Base-by-base conservation (phyloP, 2,113 vertebrate genomes). In the Hypomesus transpacificus region DNA sequence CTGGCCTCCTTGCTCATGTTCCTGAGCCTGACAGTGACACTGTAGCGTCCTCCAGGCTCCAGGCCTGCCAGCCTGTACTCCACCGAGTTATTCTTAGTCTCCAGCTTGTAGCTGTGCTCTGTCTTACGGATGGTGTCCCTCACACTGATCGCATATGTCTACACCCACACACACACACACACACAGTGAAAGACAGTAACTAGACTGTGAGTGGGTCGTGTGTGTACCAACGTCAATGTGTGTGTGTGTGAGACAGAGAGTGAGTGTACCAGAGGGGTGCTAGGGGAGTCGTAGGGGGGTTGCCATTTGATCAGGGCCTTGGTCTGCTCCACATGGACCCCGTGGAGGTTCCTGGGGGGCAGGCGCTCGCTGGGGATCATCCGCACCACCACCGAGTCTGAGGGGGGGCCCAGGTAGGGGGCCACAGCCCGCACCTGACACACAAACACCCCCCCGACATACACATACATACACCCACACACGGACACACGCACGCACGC, bases 1-100 rank as follows among this genome's bases (percentile, higher is more conserved):
- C 91, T 95, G 87, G 94, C 89, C 65, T 99, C 96, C 79, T 98
- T 98, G 93, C 94, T 98, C 96, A 98, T 98, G 85, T 99, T 99
- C 67, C 93, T 92, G 70, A 99, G 94, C 1, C 97, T 95, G 61
- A 98, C 92, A 0, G 93, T 86, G 71, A 98, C 61, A 1, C 94
- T 95, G 88, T 98, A 99, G 18, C 93, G 94, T 21, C 96, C 96
- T 3, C 94, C 96, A 0, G 96, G 94, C 66, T 99, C 96, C 78
- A 99, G 86, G 28, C 90, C 93, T 63, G 80, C 93, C 4, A 98
- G 90, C 50, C 81, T 85, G 75, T 94, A 98, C 69, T 99, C 96
- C 84, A 98, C 92, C 0, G 96, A 98, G 87, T 95, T 98, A 89
- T 97, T 99, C 54, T 60, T 71, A 0, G 92, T 94, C 57, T 77